Conservation (phyloP, 2,113 vertebrate species). For the Perca fluviatilis region DNA sequence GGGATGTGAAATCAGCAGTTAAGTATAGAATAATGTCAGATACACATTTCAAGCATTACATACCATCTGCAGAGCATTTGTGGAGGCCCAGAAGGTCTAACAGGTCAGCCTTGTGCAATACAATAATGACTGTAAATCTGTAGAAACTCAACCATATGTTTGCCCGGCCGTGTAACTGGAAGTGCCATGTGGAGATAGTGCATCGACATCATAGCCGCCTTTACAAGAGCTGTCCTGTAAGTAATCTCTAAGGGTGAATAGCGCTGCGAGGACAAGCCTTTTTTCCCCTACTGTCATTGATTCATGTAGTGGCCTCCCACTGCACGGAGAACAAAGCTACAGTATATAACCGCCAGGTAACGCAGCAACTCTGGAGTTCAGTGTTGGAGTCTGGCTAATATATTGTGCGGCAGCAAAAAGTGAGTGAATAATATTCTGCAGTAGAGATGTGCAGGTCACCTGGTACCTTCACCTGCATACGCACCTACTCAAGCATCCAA, state of each 20-base stretch:
- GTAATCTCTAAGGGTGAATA: conserved; percentile 47
- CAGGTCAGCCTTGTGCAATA: neutral
- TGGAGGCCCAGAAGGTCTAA: neutral
- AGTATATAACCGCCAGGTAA: conserved; percentile 28
- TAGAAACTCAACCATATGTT: conserved; percentile 16
- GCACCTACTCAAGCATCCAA: neutral
- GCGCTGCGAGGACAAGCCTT: conserved; percentile 31
- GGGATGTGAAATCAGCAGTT: neutral
- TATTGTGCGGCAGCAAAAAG: neutral
- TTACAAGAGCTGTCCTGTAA: conserved; percentile 49
- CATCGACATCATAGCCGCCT: conserved; percentile 34
- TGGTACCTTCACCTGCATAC: neutral
- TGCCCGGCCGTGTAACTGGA: neutral
- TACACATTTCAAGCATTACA: neutral
- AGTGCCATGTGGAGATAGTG: neutral
- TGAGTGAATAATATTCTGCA: neutral
- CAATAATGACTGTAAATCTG: neutral
- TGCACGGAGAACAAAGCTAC: conserved; percentile 11
- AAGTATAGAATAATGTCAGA: neutral
- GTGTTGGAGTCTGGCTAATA: neutral
- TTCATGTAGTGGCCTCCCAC: conserved; percentile 29
- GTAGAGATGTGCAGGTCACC: conserved; percentile 7
- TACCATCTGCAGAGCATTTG: neutral
- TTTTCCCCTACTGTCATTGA: neutral
- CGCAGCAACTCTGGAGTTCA: conserved; percentile 7